These are phyloP conservation scores for Orthosia incerta DNA, from an alignment of 2,888 invertebrate genomes.

Conservation along the genomic window DNA sequence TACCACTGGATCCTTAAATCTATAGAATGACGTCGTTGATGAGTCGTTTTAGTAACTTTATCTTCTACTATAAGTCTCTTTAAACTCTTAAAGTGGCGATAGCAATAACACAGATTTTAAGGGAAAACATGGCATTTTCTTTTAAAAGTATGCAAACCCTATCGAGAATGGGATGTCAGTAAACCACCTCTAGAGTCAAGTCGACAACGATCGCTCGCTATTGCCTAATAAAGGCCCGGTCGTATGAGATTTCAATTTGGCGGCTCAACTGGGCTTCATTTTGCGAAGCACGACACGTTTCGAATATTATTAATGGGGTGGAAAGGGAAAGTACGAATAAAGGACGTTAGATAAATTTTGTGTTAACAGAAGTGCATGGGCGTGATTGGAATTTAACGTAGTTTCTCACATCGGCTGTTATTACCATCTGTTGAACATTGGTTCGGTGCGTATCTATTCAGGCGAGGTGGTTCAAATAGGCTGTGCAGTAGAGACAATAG, in stretches of 20 bases:
- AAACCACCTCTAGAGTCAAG: slow-evolving; percentile 70
- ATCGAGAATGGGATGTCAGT: slow-evolving; percentile 68
- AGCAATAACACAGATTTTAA: background rate
- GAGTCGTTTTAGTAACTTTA: background rate
- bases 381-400: slow-evolving; percentile 25
- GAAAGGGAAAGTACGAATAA: slow-evolving; percentile 46
- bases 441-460: background rate
- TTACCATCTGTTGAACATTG: background rate
- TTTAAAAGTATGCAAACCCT: slow-evolving; percentile 62
- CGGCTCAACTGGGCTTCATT: slow-evolving; percentile 67
- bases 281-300: slow-evolving; percentile 63
- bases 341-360: slow-evolving; percentile 39
- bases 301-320: slow-evolving; percentile 62
- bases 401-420: background rate
- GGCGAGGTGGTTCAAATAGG: background rate
- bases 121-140: background rate
- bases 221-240: slow-evolving; percentile 81
- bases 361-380: slow-evolving; percentile 33
- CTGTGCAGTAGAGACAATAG: background rate
- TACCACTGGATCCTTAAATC: background rate
- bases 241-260: slow-evolving; percentile 84
- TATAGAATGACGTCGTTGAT: background rate
- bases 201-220: slow-evolving; percentile 77
- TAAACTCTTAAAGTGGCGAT: background rate
- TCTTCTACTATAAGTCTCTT: background rate